Evolutionary conservation across 2,888 invertebrate genomes (phyloP), one percentile per base, ranked within the genome.

Genomic region (Pherbina coryleti): DNA sequence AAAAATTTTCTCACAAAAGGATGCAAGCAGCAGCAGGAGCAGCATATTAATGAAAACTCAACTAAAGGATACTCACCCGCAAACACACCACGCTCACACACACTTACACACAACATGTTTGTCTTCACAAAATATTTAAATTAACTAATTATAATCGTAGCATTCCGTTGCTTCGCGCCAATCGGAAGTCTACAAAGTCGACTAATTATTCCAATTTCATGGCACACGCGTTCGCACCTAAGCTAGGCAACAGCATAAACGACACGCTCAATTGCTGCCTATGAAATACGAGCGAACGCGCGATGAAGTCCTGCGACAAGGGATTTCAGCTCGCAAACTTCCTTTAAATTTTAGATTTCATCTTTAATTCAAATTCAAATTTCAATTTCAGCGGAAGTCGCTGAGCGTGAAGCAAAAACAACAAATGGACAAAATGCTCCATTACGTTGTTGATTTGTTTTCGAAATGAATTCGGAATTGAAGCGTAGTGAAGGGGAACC

Each of bases 371-470:
- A 19, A 9, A 83, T 83, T 82, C 76, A 81, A 83, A 82, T 85
- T 81, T 83, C 85, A 86, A 86, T 86, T 87, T 84, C 79, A 82
- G 78, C 76, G 77, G 70, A 84, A 85, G 85, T 51, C 49, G 83
- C 81, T 84, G 85, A 83, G 85, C 86, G 81, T 84, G 84, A 84
- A 85, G 83, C 77, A 76, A 81, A 83, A 79, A 81, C 80, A 81
- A 83, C 85, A 86, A 86, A 86, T 84, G 83, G 84, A 80, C 79
- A 77, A 78, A 82, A 82, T 85, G 87, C 86, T 83, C 83, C 87
- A 87, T 87, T 87, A 88, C 85, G 78, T 81, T 80, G 82, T 82
- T 88, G 87, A 87, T 84, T 87, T 87, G 87, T 85, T 82, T 82
- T 37, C 71, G 25, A 66, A 76, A 73, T 79, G 22, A 78, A 79